phyloP scores from a whole-genome alignment of 1,140 invertebrate genomes.

The Nylanderia fulva region DNA sequence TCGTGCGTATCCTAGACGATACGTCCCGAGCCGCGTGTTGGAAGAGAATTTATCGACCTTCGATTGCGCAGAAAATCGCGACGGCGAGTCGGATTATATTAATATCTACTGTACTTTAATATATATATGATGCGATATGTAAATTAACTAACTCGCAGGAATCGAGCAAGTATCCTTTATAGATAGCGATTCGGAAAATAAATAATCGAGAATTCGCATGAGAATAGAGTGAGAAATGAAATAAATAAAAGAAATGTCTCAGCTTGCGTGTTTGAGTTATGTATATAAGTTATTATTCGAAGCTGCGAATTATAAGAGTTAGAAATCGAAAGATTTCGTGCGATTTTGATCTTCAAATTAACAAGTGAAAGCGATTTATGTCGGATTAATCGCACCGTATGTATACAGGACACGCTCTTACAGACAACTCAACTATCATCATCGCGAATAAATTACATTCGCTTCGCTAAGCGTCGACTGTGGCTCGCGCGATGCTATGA shows the following conservation, averaged over 20 bases:
- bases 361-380: slow-evolving; percentile 8
- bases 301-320: background rate
- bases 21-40: slow-evolving; percentile 13
- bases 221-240: background rate
- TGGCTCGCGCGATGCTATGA: background rate
- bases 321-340: background rate
- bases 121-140: slow-evolving; percentile 5
- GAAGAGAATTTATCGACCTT: slow-evolving; percentile 28
- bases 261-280: no score
- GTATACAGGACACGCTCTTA: background rate
- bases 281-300: no score
- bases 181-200: background rate
- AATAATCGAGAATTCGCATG: background rate
- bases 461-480: no score
- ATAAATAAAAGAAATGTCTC: background rate
- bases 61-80: background rate
- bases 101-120: background rate
- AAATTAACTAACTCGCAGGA: slow-evolving; percentile 6
- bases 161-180: background rate
- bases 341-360: slow-evolving; percentile 13
- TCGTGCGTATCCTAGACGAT: slow-evolving; percentile 37
- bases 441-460: slow-evolving; percentile 7
- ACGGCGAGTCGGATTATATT: background rate
- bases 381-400: background rate
- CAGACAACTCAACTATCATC: background rate